Conservation (phyloP, 1,140 invertebrate species). For the Muscidifurax raptorellus region DNA sequence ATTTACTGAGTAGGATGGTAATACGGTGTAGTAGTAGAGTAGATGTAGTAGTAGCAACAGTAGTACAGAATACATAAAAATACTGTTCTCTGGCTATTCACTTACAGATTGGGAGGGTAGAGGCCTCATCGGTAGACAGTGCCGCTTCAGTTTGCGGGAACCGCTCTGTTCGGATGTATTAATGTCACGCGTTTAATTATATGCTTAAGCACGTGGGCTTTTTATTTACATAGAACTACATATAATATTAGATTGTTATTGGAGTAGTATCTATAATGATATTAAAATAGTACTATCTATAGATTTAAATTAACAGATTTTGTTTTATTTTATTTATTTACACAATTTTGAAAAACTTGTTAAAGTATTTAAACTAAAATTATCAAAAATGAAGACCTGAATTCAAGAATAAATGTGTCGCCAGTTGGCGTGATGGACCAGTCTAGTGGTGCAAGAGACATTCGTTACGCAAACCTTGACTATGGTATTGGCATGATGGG, state of each 20-base stretch:
- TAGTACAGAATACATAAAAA: not conserved
- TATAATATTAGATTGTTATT: not conserved
- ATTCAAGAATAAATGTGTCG: slow-evolving; percentile 69
- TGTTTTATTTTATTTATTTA: not conserved
- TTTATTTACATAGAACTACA: slow-evolving; percentile 11
- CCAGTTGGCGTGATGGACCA: slow-evolving; percentile 70
- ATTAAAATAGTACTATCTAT: not conserved
- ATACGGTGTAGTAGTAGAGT: not conserved
- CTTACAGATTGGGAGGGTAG: slow-evolving; percentile 2
- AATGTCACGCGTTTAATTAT: slow-evolving; percentile 65
- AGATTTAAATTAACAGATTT: not conserved
- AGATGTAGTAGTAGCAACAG: not conserved
- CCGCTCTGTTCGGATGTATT: slow-evolving; percentile 69
- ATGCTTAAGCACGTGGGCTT: slow-evolving; percentile 68
- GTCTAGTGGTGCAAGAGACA: slow-evolving; percentile 87
- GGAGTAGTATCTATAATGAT: not conserved
- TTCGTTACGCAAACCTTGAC: slow-evolving; percentile 86
- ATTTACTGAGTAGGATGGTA: slow-evolving; percentile 51
- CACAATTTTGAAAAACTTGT: not conserved
- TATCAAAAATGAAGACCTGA: slow-evolving; percentile 35
- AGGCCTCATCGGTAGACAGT: not conserved
- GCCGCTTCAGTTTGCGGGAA: slow-evolving; percentile 68
- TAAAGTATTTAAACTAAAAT: not conserved
- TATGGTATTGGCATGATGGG: slow-evolving; percentile 88
- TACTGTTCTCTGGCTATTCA: not conserved